A percentile compares a stretch with the other conserved stretches of the same genome.
Evolutionary conservation across 30 jellyfish, hydroid and myxozoan species (phyloP).

Genomic region (Phacellophora camtschatica): DNA sequence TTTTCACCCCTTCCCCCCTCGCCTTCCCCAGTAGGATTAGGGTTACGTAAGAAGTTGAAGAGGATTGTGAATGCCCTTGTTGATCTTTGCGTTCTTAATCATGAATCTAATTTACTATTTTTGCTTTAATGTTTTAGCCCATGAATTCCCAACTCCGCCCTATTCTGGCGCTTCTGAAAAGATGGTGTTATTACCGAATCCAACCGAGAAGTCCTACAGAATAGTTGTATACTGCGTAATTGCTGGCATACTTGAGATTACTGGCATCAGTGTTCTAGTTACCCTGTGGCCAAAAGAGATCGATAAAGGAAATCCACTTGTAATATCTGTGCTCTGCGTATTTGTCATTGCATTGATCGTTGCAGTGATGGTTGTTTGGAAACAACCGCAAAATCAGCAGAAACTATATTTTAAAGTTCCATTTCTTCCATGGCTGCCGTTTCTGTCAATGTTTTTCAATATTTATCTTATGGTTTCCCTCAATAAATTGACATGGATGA

Average conservation of each 20-base stretch:
- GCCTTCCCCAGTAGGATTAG: too few relatives aligned
- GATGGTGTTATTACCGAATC: too few relatives aligned
- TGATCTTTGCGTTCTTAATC: too few relatives aligned
- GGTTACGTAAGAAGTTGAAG: too few relatives aligned
- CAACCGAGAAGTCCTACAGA: conserved; percentile 27
- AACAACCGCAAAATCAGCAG: conserved; percentile 61
- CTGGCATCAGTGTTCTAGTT: conserved; percentile 32
- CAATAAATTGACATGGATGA: conserved; percentile 58
- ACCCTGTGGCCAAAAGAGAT: conserved; percentile 18
- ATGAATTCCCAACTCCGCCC: too few relatives aligned
- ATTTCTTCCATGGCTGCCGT: conserved; percentile 74
- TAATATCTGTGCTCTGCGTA: conserved; percentile 2
- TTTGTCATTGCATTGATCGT: conserved; percentile 1
- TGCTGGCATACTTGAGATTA: conserved; percentile 13
- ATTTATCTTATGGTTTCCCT: conserved; percentile 59
- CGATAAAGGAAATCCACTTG: not conserved
- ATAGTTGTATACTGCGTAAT: conserved; percentile 20
- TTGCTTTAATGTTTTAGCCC: too few relatives aligned
- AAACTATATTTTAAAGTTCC: conserved; percentile 69
- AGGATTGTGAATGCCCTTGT: too few relatives aligned
- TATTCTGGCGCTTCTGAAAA: not conserved
- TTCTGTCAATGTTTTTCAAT: conserved; percentile 55
- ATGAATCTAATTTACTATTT: too few relatives aligned
- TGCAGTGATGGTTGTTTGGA: conserved; percentile 35
- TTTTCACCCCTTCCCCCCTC: too few relatives aligned